A percentile compares a stretch with the other conserved stretches of the same genome.
Conservation (phyloP, 2,888 invertebrate genomes). For the Tetrapedia diversipes region DNA sequence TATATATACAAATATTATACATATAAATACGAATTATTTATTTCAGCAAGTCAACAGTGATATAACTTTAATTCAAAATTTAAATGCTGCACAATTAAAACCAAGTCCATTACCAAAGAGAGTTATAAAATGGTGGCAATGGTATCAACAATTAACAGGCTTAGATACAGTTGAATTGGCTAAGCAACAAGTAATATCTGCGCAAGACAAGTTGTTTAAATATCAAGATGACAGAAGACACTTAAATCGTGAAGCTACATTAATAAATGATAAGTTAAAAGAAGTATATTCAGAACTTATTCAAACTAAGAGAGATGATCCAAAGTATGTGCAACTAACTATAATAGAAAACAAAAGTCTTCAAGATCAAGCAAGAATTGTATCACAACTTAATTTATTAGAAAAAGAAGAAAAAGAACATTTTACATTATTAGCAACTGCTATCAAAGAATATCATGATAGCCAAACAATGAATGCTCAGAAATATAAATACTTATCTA, state of each 20-base stretch:
- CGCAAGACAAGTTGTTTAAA: slow-evolving; percentile 77
- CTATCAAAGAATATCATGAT: slow-evolving; percentile 81
- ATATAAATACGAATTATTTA: neutral
- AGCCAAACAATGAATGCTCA: slow-evolving; percentile 78
- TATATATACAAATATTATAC: neutral
- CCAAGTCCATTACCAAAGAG: slow-evolving; percentile 73
- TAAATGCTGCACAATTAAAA: slow-evolving; percentile 63
- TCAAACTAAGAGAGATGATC: slow-evolving; percentile 78
- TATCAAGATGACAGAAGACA: slow-evolving; percentile 76
- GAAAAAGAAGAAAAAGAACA: slow-evolving; percentile 79
- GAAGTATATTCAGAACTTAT: slow-evolving; percentile 78
- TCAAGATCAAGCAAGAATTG: slow-evolving; percentile 76
- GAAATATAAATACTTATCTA: slow-evolving; percentile 80
- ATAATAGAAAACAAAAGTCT: slow-evolving; percentile 78
- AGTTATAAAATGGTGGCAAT: slow-evolving; percentile 76
- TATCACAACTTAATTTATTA: slow-evolving; percentile 69
- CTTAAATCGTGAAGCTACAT: slow-evolving; percentile 67
- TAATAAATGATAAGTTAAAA: slow-evolving; percentile 74
- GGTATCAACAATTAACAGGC: slow-evolving; percentile 80
- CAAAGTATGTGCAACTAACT: slow-evolving; percentile 79
- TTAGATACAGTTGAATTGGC: slow-evolving; percentile 76
- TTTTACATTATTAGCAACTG: slow-evolving; percentile 78
- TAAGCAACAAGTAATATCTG: slow-evolving; percentile 73
- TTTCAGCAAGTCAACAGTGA: slow-evolving; percentile 73
- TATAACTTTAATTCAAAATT: slow-evolving; percentile 73